Conservation (phyloP, 1,140 invertebrate genomes). For the Leptoteleia sp. region DNA sequence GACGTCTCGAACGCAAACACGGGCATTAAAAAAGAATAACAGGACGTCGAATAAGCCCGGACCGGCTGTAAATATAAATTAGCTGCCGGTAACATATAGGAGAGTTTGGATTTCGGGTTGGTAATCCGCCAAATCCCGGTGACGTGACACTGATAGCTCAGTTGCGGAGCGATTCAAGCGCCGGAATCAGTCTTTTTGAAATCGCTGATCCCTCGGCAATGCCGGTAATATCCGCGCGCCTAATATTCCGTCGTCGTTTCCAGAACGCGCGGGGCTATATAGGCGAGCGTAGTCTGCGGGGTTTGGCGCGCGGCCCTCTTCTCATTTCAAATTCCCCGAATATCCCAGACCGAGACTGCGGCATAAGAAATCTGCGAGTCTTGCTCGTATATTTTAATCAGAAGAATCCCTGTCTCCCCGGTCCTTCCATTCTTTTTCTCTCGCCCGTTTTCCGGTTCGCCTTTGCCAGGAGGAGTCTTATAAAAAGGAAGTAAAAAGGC, state of each 20-base stretch:
- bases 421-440: constrained; percentile 68
- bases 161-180: constrained; percentile 43
- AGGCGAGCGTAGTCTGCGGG: constrained; percentile 17
- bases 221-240: constrained; percentile 62
- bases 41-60: no score
- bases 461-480: constrained; percentile 72
- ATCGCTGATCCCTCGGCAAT: constrained; percentile 56
- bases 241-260: constrained; percentile 70
- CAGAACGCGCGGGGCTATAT: constrained; percentile 49
- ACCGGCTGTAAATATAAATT: no score
- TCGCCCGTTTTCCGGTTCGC: constrained; percentile 62
- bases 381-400: constrained; percentile 81
- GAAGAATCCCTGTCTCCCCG: constrained; percentile 66
- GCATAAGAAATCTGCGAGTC: constrained; percentile 79
- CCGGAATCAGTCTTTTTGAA: constrained; percentile 59
- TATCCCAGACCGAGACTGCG: constrained; percentile 70
- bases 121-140: constrained; percentile 47
- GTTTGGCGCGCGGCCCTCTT: constrained; percentile 60
- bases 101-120: constrained; percentile 30
- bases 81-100: no score
- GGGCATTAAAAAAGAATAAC: no score
- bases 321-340: constrained; percentile 80
- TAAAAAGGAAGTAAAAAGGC: constrained; percentile 73
- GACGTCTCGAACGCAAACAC: no score
- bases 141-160: constrained; percentile 55